Evolutionary conservation across 2,113 vertebrate species (phyloP).

Genomic region (Megaceryle maxima): DNA sequence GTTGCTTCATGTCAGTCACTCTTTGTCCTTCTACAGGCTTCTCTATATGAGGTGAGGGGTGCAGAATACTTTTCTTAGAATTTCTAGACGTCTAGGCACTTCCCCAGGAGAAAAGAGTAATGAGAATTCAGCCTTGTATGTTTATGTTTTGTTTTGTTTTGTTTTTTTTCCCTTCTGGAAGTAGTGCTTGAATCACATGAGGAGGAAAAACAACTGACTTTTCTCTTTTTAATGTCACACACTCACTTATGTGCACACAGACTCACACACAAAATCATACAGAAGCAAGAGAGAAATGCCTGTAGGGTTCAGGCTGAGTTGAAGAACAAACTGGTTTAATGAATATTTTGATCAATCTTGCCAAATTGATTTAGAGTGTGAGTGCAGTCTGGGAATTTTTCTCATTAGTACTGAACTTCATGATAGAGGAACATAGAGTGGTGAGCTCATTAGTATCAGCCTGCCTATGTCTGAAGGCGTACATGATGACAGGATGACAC

Average conservation of each 20-base stretch:
- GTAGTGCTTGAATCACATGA: not conserved
- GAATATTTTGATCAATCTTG: slow-evolving; percentile 54
- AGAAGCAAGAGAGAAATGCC: not conserved
- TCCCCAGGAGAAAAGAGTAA: not conserved
- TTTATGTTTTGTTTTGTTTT: not conserved
- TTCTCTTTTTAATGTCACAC: not conserved
- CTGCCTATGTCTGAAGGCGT: not conserved
- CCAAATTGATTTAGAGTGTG: slow-evolving; percentile 35
- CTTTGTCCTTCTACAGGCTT: not conserved
- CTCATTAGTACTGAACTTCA: slow-evolving; percentile 49
- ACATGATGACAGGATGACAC: slow-evolving; percentile 18
- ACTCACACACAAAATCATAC: not conserved
- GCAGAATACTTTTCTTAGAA: not conserved
- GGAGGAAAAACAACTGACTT: not conserved
- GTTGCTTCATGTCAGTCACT: not conserved
- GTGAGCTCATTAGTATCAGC: slow-evolving; percentile 42
- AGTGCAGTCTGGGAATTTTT: slow-evolving; percentile 29
- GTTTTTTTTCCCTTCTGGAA: not conserved
- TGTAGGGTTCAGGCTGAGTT: slow-evolving; percentile 30
- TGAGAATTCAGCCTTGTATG: not conserved
- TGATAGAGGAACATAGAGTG: not conserved
- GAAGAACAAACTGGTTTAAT: slow-evolving; percentile 52
- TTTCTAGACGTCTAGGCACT: not conserved
- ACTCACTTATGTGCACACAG: not conserved
- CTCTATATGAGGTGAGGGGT: not conserved